These are phyloP conservation scores for Gambusia affinis DNA, from an alignment of 2,113 vertebrate genomes.

Conservation along the genomic window DNA sequence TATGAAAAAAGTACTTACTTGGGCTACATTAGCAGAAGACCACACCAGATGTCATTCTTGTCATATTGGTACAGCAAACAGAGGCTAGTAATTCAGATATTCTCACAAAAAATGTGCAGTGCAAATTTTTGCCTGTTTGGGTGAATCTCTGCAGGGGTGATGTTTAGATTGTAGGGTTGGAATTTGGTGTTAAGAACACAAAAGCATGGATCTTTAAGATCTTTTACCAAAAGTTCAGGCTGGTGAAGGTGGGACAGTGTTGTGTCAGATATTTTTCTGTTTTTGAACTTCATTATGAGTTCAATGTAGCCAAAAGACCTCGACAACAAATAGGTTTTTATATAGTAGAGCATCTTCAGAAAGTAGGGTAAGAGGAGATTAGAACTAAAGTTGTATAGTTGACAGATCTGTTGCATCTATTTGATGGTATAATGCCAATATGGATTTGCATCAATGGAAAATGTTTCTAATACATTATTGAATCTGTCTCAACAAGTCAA, in stretches of 20 bases:
- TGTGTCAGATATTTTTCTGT: not conserved
- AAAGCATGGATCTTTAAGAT: not conserved
- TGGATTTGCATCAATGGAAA: too few relatives aligned
- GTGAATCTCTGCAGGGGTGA: not conserved
- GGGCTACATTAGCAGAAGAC: too few relatives aligned
- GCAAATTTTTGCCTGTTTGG: too few relatives aligned
- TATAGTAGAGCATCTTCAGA: not conserved
- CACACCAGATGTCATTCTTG: not conserved
- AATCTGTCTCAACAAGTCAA: too few relatives aligned
- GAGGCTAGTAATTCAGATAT: not conserved
- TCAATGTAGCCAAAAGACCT: not conserved
- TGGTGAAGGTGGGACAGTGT: not conserved
- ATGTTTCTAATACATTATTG: too few relatives aligned
- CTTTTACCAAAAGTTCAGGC: too few relatives aligned
- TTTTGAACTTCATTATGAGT: not conserved
- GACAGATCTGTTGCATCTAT: not conserved
- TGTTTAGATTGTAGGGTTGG: not conserved
- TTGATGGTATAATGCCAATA: too few relatives aligned
- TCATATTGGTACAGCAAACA: not conserved
- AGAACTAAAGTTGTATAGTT: not conserved
- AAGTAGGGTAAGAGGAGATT: not conserved
- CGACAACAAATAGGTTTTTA: not conserved
- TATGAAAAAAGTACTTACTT: not conserved
- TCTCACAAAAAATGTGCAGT: too few relatives aligned
- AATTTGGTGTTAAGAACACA: not conserved